Percentiles rank a stretch among this genome's conserved stretches.
Evolutionary conservation across 1,140 invertebrate species (phyloP).

Genomic region (Hycleus cichorii): DNA sequence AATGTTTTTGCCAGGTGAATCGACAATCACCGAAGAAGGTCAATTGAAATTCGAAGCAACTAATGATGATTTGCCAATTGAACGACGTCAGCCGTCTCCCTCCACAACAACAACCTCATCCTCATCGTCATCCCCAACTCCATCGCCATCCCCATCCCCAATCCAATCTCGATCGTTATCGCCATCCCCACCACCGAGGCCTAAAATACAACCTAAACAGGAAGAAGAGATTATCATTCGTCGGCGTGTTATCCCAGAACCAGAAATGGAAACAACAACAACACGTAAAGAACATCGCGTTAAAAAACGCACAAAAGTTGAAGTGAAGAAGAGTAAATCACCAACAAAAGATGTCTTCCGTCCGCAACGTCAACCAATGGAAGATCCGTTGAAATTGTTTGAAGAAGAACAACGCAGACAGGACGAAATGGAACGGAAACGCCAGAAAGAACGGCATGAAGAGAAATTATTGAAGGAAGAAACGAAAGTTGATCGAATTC

Average conservation of each 20-base stretch:
- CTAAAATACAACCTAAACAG: conserved; percentile 22
- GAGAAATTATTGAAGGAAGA: conserved; percentile 34
- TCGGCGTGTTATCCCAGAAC: conserved; percentile 28
- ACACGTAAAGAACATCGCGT: conserved; percentile 23
- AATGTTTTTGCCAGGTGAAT: conserved; percentile 53
- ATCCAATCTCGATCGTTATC: conserved; percentile 11
- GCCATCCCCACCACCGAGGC: conserved; percentile 20
- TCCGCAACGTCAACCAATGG: conserved; percentile 19
- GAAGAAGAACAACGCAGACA: conserved; percentile 27
- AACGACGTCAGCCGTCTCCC: conserved; percentile 5
- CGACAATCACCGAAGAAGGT: conserved; percentile 45
- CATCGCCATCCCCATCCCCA: background rate
- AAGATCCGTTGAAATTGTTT: conserved; percentile 28
- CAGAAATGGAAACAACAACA: conserved; percentile 16
- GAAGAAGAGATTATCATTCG: conserved; percentile 30
- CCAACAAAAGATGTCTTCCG: conserved; percentile 25
- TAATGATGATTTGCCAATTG: conserved; percentile 29
- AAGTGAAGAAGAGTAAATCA: conserved; percentile 20
- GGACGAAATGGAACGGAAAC: conserved; percentile 34
- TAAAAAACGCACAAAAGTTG: conserved; percentile 22
- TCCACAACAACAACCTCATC: conserved; percentile 13
- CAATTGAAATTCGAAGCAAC: conserved; percentile 41
- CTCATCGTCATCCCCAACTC: conserved; percentile 1
- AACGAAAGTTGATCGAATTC: conserved; percentile 30
- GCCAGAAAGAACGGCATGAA: conserved; percentile 29